Base-by-base conservation (phyloP, 2,797 vertebrate species). In the Propithecus deckenii region DNA sequence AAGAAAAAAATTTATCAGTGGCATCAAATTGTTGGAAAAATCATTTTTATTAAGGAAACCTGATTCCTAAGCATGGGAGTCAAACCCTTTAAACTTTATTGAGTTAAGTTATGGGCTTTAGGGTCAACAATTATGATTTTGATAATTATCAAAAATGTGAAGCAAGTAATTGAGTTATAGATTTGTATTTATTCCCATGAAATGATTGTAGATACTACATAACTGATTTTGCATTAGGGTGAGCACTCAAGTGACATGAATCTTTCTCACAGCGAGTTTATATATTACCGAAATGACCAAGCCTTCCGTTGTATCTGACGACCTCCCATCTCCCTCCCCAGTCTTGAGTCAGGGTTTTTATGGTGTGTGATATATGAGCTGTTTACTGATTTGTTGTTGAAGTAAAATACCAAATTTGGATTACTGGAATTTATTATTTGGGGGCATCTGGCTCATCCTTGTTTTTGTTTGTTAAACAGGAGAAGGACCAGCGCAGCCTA, bases 401-500 rank as follows among this genome's bases (percentile, higher is more conserved):
- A 89, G 35, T 94, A 61, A 98, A 96, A 65, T 90, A 72, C 81
- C 81, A 94, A 95, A 80, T 89, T 88, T 92, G 96, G 59, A 89
- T 96, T 92, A 89, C 95, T 38, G 15, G 67, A 55, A 95, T 91
- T 90, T 95, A 85, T 95, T 74, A 63, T 78, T 84, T 89, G 80
- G 91, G 89, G 91, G 72, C 89, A 97, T 86, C 75, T 93, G 95
- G 96, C 97, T 98, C 83, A 97, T 96, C 71, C 38, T 98, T 97
- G 97, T 97, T 78, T 97, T 78, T 98, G 97, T 98, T 97, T 98
- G 67, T 98, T 97, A 98, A 95, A 98, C 98, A 99, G 99, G 99
- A 99, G 99, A 99, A 99, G 98, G 99, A 99, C 98, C 99, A 99
- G 98, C 99, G 99, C 98, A 99, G 99, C 99, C 99, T 99, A 99